A percentile compares a stretch with the other conserved stretches of the same genome.
phyloP scores from a whole-genome alignment of 2,888 invertebrate genomes.

The Amorpha juglandis region DNA sequence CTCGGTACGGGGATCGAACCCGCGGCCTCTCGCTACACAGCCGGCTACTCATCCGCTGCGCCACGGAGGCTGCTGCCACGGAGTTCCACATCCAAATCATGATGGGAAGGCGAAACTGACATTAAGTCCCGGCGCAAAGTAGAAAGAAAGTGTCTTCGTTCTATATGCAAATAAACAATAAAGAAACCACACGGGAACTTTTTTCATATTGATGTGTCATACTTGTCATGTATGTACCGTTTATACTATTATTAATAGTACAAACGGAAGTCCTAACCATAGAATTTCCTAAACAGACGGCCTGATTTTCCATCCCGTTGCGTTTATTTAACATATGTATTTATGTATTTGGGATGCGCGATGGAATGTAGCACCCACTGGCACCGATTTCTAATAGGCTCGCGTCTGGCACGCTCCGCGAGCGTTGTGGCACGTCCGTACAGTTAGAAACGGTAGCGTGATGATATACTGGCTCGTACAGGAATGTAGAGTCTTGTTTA shows the following conservation, averaged over 20 bases:
- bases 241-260: not conserved
- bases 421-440: conserved; percentile 22
- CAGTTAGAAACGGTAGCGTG: conserved; percentile 23
- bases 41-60: too few species aligned
- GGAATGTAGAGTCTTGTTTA: not conserved
- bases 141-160: too few species aligned
- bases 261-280: not conserved
- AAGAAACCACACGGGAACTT: too few species aligned
- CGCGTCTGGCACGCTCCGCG: conserved; percentile 5
- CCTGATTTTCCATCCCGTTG: conserved; percentile 44
- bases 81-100: too few species aligned
- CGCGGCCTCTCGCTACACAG: too few species aligned
- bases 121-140: too few species aligned
- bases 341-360: conserved; percentile 62
- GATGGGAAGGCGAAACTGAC: too few species aligned
- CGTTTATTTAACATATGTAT: conserved; percentile 30
- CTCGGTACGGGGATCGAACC: too few species aligned
- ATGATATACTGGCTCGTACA: conserved; percentile 18
- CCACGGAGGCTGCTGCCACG: too few species aligned
- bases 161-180: too few species aligned
- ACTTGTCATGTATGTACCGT: too few species aligned
- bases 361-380: conserved; percentile 49
- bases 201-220: not conserved
- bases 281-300: conserved; percentile 33
- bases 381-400: conserved; percentile 37